A percentile compares a stretch with the other conserved stretches of the same genome.
Evolutionary conservation across 2,113 vertebrate genomes (phyloP).

Genomic region (Trichomycterus rosablanca): DNA sequence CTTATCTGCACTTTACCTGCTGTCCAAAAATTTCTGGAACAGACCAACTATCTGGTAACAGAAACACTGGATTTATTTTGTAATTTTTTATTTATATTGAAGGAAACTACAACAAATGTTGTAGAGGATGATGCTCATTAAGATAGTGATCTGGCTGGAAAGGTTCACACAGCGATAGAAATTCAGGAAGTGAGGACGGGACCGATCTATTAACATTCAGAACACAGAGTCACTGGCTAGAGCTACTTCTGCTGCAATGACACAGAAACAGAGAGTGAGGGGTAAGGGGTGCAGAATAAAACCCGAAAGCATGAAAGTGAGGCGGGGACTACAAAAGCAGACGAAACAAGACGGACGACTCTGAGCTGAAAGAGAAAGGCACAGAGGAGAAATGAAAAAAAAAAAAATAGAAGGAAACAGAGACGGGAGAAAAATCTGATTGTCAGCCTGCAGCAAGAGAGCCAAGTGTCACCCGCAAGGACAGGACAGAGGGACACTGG

Average conservation of each 20-base stretch:
- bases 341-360: slow-evolving; percentile 10
- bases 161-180: slow-evolving; percentile 33
- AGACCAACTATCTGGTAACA: no score
- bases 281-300: no score
- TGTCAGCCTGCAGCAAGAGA: slow-evolving; percentile 47
- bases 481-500: slow-evolving; percentile 32
- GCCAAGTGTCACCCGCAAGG: slow-evolving; percentile 49
- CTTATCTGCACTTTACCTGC: no score
- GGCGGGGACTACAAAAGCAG: slow-evolving; percentile 26
- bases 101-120: no score
- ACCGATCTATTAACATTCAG: slow-evolving; percentile 32
- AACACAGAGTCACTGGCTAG: slow-evolving; percentile 27
- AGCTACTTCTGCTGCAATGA: no score
- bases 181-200: slow-evolving; percentile 19
- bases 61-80: no score
- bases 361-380: slow-evolving; percentile 1
- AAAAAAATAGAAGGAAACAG: neutral
- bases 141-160: slow-evolving; percentile 16
- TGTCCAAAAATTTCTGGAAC: no score
- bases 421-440: slow-evolving; percentile 36
- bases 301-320: slow-evolving; percentile 2
- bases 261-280: slow-evolving; percentile 27
- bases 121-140: no score
- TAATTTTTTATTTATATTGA: no score
- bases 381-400: slow-evolving; percentile 18